Base-by-base conservation (phyloP, 1,140 invertebrate genomes). In the Drosophila pectinifera region DNA sequence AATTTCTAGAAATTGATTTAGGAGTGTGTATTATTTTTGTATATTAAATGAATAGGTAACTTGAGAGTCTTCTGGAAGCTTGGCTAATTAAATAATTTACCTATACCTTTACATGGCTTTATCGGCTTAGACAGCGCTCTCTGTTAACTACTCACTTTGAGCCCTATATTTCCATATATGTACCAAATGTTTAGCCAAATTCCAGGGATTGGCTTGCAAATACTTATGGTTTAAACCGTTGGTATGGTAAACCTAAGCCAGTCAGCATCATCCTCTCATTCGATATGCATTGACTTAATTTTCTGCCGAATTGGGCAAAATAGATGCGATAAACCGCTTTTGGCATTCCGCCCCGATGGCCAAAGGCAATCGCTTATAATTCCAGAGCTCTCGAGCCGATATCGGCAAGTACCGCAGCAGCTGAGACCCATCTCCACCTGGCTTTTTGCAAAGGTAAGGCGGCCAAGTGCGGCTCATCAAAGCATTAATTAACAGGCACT, bases 401-500 rank as follows among this genome's bases (percentile, higher is more conserved):
- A 16, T 14, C 4, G 3, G 36, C 13, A 36, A 43, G 20, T 31
- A 26, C 10, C 11, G 53, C 34, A 14, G 53, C 59, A 36, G 14
- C 36, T 62, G 54, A 41, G 59, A 58, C 8, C n/a, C n/a, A n/a
- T n/a, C n/a, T n/a, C n/a, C n/a, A n/a, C n/a, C n/a, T 41, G 64
- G 59, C 59, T 59, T 51, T 41, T 51, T 61, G 59, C 64, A 22
- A 46, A 48, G 28, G 58, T 31, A 41, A 64, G 43, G 18, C 28
- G 31, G 65, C 24, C 51, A 45, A 62, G 69, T 73, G 58, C 55
- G 55, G 67, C 59, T 64, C 39, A 74, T 63, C 58, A 64, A 73
- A 48, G 72, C 58, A 74, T 56, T 74, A 74, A 74, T 74, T 74
- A 74, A 74, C 70, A 74, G 72, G 57, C 69, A 74, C 70, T 74